Base-by-base conservation (phyloP, 2,113 vertebrate genomes). In the Eubucco bourcierii region DNA sequence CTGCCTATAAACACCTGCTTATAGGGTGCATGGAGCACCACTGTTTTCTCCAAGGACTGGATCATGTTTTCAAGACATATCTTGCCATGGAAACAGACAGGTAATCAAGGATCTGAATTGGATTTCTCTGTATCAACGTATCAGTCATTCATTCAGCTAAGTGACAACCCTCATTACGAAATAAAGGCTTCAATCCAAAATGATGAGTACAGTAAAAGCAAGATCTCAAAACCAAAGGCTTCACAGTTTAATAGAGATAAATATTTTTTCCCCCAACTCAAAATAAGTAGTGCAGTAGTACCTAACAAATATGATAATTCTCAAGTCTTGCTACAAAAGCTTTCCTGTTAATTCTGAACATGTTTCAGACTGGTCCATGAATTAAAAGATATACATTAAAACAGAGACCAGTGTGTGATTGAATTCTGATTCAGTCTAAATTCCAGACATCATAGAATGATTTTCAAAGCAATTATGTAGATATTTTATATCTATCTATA, bases 371-470 rank as follows among this genome's bases (percentile, higher is more conserved):
- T 77, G 65, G 28, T 21, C 72, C 75, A 18, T 68, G 70, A 78
- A 84, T 90, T 64, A 68, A 82, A 93, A 80, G 24, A 59, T 5
- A 9, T 7, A 13, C 60, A 77, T 37, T 90, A 86, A 90, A 90
- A 24, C 28, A 84, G 41, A 52, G 61, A 80, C 33, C 28, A 90
- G 53, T 19, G 50, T 80, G 72, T 67, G 88, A 74, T 52, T 95
- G 70, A 92, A 94, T 94, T 92, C n/a, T 65, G 19, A 39, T 68
- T 87, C 78, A 80, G 60, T 61, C 31, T 63, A 46, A 91, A 86
- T 72, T 90, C 37, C 92, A 91, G 73, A 84, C 66, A 83, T 60
- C 14, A 44, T 3, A 72, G 73, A 93, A 75, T 81, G 59, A 59
- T 87, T 95, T 91, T 90, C 88, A 79, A 90, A 90, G 63, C 39